Percentiles rank a stretch among this genome's conserved stretches.
phyloP scores from a whole-genome alignment of 2,888 invertebrate species.

The Troilus luridus region DNA sequence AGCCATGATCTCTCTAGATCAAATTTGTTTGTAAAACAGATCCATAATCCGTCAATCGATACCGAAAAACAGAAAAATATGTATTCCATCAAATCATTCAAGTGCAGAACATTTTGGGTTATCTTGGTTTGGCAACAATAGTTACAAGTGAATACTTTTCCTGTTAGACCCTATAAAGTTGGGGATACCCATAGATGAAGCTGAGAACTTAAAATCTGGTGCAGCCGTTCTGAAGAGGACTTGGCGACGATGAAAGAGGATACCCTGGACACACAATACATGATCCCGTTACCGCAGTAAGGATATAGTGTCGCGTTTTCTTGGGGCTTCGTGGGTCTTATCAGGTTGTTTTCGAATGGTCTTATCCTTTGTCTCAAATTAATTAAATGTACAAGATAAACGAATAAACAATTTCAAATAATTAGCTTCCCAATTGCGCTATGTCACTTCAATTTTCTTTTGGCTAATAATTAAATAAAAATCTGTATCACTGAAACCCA shows the following conservation, averaged over 20 bases:
- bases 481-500: too few species aligned
- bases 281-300: conserved; percentile 10
- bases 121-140: background rate
- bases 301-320: background rate
- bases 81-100: too few species aligned
- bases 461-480: too few species aligned
- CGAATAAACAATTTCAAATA: background rate
- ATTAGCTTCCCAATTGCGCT: too few species aligned
- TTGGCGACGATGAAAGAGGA: conserved; percentile 7
- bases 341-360: background rate
- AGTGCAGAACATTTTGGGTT: background rate
- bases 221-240: background rate
- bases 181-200: background rate
- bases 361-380: background rate
- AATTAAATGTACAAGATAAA: too few species aligned
- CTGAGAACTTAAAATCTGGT: background rate
- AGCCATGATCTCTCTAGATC: too few species aligned
- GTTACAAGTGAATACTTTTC: background rate
- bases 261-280: conserved; percentile 23
- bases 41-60: too few species aligned
- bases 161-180: background rate
- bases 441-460: too few species aligned
- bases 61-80: too few species aligned
- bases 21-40: too few species aligned
- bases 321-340: background rate